Evolutionary conservation across 2,888 invertebrate species (phyloP).

Genomic region (Lasioglossum morio): DNA sequence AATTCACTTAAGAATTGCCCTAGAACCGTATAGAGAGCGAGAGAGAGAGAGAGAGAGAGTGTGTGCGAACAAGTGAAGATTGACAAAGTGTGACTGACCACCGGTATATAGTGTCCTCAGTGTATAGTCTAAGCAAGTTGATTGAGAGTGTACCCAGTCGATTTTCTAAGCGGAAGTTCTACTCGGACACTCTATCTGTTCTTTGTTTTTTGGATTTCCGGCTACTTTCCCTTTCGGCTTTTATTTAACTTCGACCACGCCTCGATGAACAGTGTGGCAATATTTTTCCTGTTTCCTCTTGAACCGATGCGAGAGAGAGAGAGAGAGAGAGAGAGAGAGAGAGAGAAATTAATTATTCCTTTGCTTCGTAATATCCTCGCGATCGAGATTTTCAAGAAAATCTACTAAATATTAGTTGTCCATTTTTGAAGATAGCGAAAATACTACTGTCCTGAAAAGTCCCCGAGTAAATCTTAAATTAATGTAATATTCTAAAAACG

Average conservation of each 20-base stretch:
- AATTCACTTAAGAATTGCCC: conserved; percentile 49
- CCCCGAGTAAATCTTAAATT: not conserved
- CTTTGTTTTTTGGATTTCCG: not conserved
- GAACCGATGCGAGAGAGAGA: not conserved
- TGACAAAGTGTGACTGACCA: not conserved
- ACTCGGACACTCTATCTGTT: not conserved
- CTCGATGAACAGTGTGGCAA: conserved; percentile 24
- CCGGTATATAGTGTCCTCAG: conserved; percentile 33
- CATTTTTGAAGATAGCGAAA: not conserved
- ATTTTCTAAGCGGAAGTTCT: conserved; percentile 20
- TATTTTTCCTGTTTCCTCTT: conserved; percentile 2
- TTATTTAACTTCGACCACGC: conserved; percentile 33
- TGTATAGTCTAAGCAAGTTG: conserved; percentile 14
- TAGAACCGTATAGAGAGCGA: conserved; percentile 22
- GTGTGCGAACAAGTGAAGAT: not conserved
- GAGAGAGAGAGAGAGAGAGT: conserved; percentile 17
- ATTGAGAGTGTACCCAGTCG: conserved; percentile 12
- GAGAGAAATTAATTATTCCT: not conserved
- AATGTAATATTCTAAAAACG: no score
- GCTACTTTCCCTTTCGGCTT: conserved; percentile 46
- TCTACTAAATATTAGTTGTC: not conserved
- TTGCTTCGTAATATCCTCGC: not conserved
- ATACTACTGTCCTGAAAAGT: not conserved
- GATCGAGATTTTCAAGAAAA: not conserved
- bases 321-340: no score